A percentile compares a stretch with the other conserved stretches of the same genome.
Conservation (phyloP, 2,888 invertebrate genomes). For the Nycteola revayana region DNA sequence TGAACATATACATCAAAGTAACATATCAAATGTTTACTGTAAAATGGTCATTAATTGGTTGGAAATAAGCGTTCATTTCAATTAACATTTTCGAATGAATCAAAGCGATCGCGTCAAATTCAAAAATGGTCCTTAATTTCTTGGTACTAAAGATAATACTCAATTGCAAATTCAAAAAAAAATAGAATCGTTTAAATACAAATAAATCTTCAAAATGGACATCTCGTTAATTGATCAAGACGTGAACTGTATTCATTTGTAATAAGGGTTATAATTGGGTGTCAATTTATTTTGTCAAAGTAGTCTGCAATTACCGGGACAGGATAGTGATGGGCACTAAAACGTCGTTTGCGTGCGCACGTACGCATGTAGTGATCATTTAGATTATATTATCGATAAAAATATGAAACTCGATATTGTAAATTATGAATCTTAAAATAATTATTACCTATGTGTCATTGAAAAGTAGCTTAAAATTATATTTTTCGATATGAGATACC, state of each 20-base stretch:
- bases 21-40: too few species aligned
- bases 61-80: too few species aligned
- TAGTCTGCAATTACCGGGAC: slow-evolving; percentile 10
- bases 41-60: too few species aligned
- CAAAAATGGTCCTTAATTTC: too few species aligned
- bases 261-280: slow-evolving; percentile 8
- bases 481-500: too few species aligned
- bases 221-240: slow-evolving; percentile 7
- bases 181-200: slow-evolving; percentile 21
- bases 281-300: slow-evolving; percentile 6
- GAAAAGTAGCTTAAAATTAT: too few species aligned
- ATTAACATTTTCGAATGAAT: slow-evolving; percentile 1
- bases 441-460: too few species aligned
- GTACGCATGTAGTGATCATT: slow-evolving; percentile 36
- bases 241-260: neutral
- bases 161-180: slow-evolving; percentile 4
- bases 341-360: slow-evolving; percentile 50
- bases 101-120: slow-evolving; percentile 2
- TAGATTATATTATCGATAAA: too few species aligned
- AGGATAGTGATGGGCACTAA: slow-evolving; percentile 33
- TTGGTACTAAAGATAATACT: too few species aligned
- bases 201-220: slow-evolving; percentile 16
- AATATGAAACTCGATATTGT: too few species aligned
- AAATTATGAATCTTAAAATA: too few species aligned
- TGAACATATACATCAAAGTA: too few species aligned